Conservation (phyloP, 2,113 vertebrate species). For the Notothenia coriiceps region DNA sequence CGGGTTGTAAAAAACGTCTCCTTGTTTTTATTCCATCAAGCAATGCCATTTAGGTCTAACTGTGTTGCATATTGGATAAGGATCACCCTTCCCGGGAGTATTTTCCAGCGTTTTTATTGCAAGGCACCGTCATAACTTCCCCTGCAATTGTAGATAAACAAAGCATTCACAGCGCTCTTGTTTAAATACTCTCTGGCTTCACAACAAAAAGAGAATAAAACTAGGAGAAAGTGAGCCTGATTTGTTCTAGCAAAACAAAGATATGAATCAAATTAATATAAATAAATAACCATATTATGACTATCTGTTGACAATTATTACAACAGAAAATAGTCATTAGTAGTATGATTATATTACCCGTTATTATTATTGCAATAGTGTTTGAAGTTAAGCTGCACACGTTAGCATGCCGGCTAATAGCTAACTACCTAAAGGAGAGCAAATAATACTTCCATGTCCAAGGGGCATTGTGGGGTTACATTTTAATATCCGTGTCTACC, state of each 20-base stretch:
- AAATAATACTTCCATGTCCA: neutral
- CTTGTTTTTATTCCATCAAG: neutral
- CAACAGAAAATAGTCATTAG: no score
- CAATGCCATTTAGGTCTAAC: neutral
- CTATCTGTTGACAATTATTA: no score
- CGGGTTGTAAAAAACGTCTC: constrained; percentile 25
- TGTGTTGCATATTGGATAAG: neutral
- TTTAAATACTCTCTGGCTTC: neutral
- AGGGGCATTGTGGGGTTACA: neutral
- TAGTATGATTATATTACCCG: neutral
- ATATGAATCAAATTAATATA: neutral
- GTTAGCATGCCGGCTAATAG: neutral
- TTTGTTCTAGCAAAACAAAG: neutral
- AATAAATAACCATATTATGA: no score
- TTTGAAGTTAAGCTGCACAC: neutral
- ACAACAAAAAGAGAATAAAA: neutral
- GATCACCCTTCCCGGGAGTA: constrained; percentile 16
- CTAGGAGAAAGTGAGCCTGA: neutral
- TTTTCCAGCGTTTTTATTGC: constrained; percentile 25
- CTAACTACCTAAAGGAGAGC: neutral
- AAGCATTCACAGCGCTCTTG: constrained; percentile 11
- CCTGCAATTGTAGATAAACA: neutral
- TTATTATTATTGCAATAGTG: no score
- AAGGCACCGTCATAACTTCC: neutral
- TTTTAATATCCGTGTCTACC: neutral